A percentile compares a stretch with the other conserved stretches of the same genome.
Conservation (phyloP, 2,113 vertebrate genomes). For the Datnioides undecimradiatus region DNA sequence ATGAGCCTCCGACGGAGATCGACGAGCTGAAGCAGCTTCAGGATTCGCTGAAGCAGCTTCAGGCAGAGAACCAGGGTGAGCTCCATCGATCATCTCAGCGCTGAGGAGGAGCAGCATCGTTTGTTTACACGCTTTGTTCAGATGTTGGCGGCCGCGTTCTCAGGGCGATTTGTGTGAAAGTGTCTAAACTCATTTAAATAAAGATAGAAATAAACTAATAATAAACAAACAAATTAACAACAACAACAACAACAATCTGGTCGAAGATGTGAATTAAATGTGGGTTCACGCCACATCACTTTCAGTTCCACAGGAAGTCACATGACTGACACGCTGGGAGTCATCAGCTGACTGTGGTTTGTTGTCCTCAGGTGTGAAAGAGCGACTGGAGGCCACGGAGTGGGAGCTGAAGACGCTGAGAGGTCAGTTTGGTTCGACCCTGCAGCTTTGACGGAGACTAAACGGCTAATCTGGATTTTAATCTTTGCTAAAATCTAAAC, state of each 20-base stretch:
- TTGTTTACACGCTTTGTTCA: too few relatives aligned
- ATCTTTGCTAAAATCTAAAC: neutral
- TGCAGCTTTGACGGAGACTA: too few relatives aligned
- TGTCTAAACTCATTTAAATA: neutral
- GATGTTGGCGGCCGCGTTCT: too few relatives aligned
- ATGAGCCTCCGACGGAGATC: neutral
- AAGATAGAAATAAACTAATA: neutral
- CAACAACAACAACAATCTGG: too few relatives aligned
- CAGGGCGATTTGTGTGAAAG: too few relatives aligned
- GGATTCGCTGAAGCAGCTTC: conserved; percentile 10
- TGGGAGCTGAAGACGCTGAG: conserved; percentile 29
- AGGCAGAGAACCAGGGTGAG: conserved; percentile 22
- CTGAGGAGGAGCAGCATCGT: too few relatives aligned
- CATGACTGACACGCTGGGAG: neutral
- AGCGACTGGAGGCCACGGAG: conserved; percentile 30
- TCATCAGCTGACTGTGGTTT: neutral
- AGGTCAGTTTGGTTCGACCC: too few relatives aligned
- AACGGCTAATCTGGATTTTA: too few relatives aligned
- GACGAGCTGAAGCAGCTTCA: conserved; percentile 27
- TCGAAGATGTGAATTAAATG: neutral
- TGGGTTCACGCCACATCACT: neutral
- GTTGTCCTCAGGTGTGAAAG: neutral
- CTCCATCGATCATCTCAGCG: too few relatives aligned
- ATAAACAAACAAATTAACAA: too few relatives aligned
- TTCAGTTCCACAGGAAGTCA: too few relatives aligned